These are phyloP conservation scores for Alviniconcha strummeri DNA, from an alignment of 2,888 invertebrate species.

Conservation along the genomic window DNA sequence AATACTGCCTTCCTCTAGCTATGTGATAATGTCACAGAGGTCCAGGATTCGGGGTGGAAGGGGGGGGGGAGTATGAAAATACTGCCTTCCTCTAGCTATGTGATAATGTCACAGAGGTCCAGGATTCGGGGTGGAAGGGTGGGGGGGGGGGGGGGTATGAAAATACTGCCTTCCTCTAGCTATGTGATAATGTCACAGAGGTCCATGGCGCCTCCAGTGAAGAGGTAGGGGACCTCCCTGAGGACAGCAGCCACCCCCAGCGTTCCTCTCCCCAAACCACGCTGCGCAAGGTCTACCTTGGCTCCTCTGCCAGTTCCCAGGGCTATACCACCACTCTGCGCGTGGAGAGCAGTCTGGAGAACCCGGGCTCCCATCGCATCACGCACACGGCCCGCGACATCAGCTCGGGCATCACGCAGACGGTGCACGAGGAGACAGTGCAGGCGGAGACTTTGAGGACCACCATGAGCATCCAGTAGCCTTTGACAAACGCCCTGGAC, in stretches of 20 bases:
- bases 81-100: too few species aligned
- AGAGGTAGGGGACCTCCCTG: neutral
- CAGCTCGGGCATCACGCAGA: slow-evolving; percentile 41
- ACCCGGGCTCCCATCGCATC: slow-evolving; percentile 45
- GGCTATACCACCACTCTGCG: slow-evolving; percentile 44
- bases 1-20: too few species aligned
- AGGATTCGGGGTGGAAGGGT: too few species aligned
- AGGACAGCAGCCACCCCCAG: neutral
- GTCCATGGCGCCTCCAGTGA: neutral
- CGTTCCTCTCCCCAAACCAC: neutral
- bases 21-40: too few species aligned
- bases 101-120: too few species aligned
- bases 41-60: too few species aligned
- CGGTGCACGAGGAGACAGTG: slow-evolving; percentile 46
- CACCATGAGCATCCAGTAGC: slow-evolving; percentile 31
- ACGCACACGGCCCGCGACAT: slow-evolving; percentile 43
- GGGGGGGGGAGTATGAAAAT: too few species aligned
- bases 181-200: neutral
- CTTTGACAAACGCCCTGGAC: neutral
- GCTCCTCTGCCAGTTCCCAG: slow-evolving; percentile 21
- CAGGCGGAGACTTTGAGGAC: slow-evolving; percentile 41
- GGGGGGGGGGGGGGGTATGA: too few species aligned
- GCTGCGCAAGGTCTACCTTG: slow-evolving; percentile 32
- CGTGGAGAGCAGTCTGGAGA: slow-evolving; percentile 39
- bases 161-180: too few species aligned